These are phyloP conservation scores for Pangasius krempfi DNA, from an alignment of 2,797 vertebrate species.

Conservation along the genomic window DNA sequence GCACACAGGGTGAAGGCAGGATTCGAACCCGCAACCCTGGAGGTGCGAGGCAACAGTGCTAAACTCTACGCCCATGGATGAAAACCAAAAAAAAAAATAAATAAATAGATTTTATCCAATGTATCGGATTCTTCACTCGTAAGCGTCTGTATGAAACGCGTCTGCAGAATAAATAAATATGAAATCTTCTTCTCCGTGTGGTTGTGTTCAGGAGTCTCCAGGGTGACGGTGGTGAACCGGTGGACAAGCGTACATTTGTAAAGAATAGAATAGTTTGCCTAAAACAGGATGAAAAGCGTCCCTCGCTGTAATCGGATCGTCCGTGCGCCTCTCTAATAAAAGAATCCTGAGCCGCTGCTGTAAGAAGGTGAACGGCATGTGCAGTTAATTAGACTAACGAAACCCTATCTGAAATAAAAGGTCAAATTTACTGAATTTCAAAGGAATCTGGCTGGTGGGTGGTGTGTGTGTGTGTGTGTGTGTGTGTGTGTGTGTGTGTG, in stretches of 20 bases:
- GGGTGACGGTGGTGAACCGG: neutral
- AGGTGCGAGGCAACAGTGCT: no score
- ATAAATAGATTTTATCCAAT: neutral
- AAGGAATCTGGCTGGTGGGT: slow-evolving; percentile 33
- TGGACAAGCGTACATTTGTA: neutral
- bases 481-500: slow-evolving; percentile 16
- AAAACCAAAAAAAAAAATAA: neutral
- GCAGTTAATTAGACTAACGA: slow-evolving; percentile 56
- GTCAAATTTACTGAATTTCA: slow-evolving; percentile 59
- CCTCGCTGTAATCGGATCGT: slow-evolving; percentile 26
- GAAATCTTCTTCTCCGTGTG: neutral
- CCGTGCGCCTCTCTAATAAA: slow-evolving; percentile 8
- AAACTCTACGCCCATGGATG: no score
- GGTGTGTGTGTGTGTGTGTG: no score
- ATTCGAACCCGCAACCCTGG: no score
- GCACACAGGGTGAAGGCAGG: no score
- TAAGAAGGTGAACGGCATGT: slow-evolving; percentile 49
- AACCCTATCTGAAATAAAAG: slow-evolving; percentile 55
- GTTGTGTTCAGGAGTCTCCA: neutral
- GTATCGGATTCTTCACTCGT: neutral
- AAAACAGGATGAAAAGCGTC: slow-evolving; percentile 2
- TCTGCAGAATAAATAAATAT: neutral
- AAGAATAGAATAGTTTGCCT: slow-evolving; percentile 18
- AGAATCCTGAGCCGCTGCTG: slow-evolving; percentile 30
- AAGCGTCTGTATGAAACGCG: neutral